phyloP scores from a whole-genome alignment of 2,797 vertebrate genomes.

The Aphelocoma californica region DNA sequence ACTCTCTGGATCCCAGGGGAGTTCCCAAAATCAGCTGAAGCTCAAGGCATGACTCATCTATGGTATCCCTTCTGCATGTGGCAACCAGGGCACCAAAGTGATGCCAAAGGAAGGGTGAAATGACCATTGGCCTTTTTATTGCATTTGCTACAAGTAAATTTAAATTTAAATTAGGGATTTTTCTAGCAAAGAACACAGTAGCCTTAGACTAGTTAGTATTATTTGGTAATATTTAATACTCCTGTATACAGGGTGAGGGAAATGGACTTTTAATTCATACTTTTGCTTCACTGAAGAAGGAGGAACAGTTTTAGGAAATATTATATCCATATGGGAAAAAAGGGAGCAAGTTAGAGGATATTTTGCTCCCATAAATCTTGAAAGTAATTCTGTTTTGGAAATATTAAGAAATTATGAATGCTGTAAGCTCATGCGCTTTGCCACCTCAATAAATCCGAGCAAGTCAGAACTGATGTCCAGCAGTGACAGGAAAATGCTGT shows the following conservation, averaged over 20 bases:
- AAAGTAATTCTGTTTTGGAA: background rate
- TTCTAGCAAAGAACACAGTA: background rate
- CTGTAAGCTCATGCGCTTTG: background rate
- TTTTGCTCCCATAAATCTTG: conserved; percentile 23
- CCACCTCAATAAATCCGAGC: conserved; percentile 30
- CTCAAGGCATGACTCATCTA: background rate
- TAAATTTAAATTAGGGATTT: background rate
- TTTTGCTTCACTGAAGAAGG: background rate
- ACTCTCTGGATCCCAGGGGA: background rate
- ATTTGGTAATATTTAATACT: background rate
- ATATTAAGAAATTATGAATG: conserved; percentile 9
- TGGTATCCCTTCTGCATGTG: background rate
- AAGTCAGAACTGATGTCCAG: background rate
- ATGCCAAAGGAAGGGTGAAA: background rate
- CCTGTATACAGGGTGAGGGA: background rate
- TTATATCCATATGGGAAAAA: background rate
- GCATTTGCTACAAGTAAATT: background rate
- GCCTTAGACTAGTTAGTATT: background rate
- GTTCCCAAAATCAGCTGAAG: background rate
- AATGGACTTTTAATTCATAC: background rate
- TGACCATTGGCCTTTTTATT: background rate
- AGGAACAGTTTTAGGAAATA: background rate
- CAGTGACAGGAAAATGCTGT: background rate
- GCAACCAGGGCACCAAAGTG: background rate
- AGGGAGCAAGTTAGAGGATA: background rate